Evolutionary conservation across 2,888 invertebrate species (phyloP), one percentile per base, ranked within the genome.

Genomic region (Branchellion lobata): DNA sequence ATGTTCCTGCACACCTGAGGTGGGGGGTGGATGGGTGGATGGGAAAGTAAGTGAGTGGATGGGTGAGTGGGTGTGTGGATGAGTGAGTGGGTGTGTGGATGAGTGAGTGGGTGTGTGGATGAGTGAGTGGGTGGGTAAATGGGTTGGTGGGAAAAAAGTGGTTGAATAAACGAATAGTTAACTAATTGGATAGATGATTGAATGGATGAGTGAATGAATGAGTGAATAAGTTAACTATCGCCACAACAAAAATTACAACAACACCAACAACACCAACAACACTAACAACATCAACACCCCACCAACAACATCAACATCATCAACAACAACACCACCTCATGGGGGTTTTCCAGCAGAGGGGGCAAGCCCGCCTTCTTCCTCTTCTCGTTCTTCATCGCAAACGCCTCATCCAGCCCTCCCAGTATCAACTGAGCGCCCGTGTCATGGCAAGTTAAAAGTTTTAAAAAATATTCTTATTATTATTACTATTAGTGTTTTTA

Each of bases 381-480:
- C 51, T 87, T 86, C 74, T 84, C 83, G 81, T 87, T 88, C 89
- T 96, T 96, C 78, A 93, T 88, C 83, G 92, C 91, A 85, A 92
- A 92, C 36, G 97, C 89, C 79, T 92, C 92, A 80, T 92, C 92
- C 85, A 94, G 94, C 8, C 97, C 98, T 31, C 99, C 99, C 74
- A 99, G 89, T 21, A 94, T 93, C 1, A 87, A 83, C 88, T 88
- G 81, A n/a, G n/a, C n/a, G n/a, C n/a, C n/a, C n/a, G n/a, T n/a
- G 69, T n/a, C 8, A n/a, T 24, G 27, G 24, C 8, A 24, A 68
- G 14, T 14, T n/a, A n/a, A 8, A 21, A n/a, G n/a, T n/a, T 27
- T 27, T 71, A n/a, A 29, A 27, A 47, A 73, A 40, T 29, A 73
- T 73, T 8, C 2, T 73, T 11, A 40, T 40, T 14, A 73, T 31